phyloP scores from a whole-genome alignment of 1,140 invertebrate species.

The Elymnias hypermnestra region DNA sequence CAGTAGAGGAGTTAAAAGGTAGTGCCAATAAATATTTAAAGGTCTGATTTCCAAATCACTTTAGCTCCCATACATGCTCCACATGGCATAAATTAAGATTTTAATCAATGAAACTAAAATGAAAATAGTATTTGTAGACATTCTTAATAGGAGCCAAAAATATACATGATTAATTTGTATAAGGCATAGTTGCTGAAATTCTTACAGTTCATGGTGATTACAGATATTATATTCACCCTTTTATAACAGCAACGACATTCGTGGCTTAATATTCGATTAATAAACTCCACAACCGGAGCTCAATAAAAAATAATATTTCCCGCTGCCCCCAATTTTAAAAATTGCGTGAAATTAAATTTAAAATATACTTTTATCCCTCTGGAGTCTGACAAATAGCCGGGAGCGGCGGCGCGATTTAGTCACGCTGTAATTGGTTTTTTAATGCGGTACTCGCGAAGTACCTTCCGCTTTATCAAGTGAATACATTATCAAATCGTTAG shows the following conservation, averaged over 20 bases:
- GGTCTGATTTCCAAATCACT: no score
- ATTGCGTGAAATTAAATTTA: conserved; percentile 76
- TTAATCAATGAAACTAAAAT: no score
- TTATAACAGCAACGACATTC: conserved; percentile 9
- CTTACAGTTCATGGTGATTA: no score
- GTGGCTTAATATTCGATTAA: conserved; percentile 27
- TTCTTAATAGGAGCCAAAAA: no score
- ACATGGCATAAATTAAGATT: no score
- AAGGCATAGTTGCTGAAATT: no score
- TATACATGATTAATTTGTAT: no score
- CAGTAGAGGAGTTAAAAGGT: no score
- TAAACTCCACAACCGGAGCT: conserved; percentile 50
- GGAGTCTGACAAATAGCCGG: conserved; percentile 70
- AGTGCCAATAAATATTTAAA: no score
- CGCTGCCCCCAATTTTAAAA: conserved; percentile 63
- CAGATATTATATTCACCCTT: conserved; percentile 11
- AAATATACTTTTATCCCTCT: conserved; percentile 70
- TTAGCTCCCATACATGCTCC: no score
- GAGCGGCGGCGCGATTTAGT: conserved; percentile 67
- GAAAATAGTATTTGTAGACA: no score
- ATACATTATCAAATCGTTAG: conserved; percentile 75
- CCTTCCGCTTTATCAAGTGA: conserved; percentile 74
- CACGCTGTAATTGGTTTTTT: conserved; percentile 75
- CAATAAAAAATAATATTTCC: conserved; percentile 63
- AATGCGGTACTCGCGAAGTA: conserved; percentile 67